Evolutionary conservation across 2,113 vertebrate genomes (phyloP).

Genomic region (Ia io): DNA sequence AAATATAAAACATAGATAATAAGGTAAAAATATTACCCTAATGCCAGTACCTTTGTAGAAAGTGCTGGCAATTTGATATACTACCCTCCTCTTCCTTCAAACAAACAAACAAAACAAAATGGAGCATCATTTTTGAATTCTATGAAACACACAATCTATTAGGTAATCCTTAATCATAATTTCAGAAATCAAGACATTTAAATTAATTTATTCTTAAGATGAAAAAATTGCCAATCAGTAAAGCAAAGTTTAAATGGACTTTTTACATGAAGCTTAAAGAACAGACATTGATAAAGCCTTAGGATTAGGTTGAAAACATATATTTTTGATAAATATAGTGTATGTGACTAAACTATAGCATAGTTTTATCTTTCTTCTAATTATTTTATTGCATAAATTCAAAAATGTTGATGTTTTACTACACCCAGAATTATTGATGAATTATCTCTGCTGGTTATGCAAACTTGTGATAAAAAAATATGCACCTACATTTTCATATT

Average conservation of each 20-base stretch:
- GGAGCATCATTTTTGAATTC: background rate
- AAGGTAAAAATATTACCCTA: background rate
- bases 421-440: background rate
- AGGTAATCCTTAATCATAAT: background rate
- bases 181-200: background rate
- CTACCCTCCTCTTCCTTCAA: background rate
- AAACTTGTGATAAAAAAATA: background rate
- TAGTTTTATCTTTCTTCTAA: background rate
- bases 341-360: background rate
- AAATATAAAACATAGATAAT: background rate
- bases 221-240: background rate
- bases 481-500: background rate
- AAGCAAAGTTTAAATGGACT: background rate
- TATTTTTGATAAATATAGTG: background rate
- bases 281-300: background rate
- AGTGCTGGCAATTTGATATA: background rate
- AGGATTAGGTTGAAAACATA: background rate
- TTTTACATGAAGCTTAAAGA: background rate
- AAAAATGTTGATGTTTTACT: background rate
- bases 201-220: conserved; percentile 25
- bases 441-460: background rate
- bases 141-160: background rate
- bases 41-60: background rate
- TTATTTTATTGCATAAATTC: background rate
- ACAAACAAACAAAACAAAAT: background rate